Evolutionary conservation across 2,888 invertebrate species (phyloP).

Genomic region (Pterobdella sp.): DNA sequence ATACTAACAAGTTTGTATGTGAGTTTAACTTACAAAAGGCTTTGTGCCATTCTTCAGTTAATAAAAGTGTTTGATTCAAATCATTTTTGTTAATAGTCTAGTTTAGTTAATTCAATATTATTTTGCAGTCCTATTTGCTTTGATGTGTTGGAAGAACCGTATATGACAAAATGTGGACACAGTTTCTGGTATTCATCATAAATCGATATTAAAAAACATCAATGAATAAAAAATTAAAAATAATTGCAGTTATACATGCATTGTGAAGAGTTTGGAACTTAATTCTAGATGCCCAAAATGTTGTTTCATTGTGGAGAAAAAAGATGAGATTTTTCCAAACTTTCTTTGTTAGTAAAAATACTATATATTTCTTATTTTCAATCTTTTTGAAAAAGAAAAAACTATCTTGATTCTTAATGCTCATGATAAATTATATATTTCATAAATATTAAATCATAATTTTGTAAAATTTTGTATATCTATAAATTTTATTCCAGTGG

Average conservation of each 20-base stretch:
- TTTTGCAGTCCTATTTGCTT: constrained; percentile 78
- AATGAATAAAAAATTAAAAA: constrained; percentile 3
- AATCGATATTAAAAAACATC: neutral
- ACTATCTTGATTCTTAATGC: neutral
- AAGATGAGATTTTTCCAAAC: constrained; percentile 74
- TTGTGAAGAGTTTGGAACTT: constrained; percentile 61
- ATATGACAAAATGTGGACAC: constrained; percentile 84
- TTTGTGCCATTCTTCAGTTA: too few relatives aligned
- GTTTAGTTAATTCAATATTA: neutral
- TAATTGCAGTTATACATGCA: constrained; percentile 61
- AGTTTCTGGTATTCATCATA: constrained; percentile 64
- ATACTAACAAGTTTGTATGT: too few relatives aligned
- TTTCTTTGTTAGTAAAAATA: constrained; percentile 56
- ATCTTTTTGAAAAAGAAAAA: neutral
- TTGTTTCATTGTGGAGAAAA: constrained; percentile 62
- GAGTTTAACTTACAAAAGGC: too few relatives aligned
- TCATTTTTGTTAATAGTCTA: neutral
- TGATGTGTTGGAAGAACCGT: constrained; percentile 77
- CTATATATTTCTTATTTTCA: neutral
- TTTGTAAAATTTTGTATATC: too few relatives aligned
- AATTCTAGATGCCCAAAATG: constrained; percentile 74
- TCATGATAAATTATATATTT: too few relatives aligned
- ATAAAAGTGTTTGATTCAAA: neutral
- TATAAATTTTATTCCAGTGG: constrained; percentile 5
- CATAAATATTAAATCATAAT: too few relatives aligned